These are phyloP conservation scores for Pyrgilauda ruficollis DNA, from an alignment of 2,113 vertebrate species.

Conservation along the genomic window DNA sequence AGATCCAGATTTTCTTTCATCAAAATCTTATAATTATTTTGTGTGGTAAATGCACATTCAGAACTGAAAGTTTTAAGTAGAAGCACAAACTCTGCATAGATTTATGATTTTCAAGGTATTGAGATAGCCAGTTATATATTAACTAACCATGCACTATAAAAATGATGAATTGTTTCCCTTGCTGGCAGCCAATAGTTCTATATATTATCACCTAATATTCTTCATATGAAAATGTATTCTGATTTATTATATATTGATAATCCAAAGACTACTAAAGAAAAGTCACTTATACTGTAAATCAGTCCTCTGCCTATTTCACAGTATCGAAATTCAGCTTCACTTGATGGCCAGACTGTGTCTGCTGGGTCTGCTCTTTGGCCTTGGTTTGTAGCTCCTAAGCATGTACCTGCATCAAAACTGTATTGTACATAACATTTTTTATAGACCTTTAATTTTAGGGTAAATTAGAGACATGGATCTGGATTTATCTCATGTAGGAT, in stretches of 20 bases:
- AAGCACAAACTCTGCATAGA: not conserved
- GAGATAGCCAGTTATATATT: not conserved
- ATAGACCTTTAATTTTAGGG: not conserved
- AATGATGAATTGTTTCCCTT: not conserved
- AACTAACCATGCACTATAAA: not conserved
- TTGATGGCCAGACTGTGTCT: not conserved
- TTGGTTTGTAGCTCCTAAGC: not conserved
- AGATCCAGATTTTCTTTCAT: not conserved
- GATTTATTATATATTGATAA: not conserved
- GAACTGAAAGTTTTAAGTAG: not conserved
- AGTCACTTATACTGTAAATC: not conserved
- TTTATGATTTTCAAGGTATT: not conserved
- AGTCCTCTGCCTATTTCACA: not conserved
- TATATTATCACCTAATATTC: not conserved
- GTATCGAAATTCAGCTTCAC: not conserved
- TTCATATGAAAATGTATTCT: not conserved
- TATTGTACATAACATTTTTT: not conserved
- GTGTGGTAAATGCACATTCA: not conserved
- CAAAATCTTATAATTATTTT: not conserved
- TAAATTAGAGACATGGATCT: not conserved
- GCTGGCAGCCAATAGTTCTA: not conserved
- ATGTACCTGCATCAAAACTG: not conserved
- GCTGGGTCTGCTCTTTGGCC: not conserved
- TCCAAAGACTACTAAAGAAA: not conserved
- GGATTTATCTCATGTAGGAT: not conserved